phyloP scores from a whole-genome alignment of 2,888 invertebrate species.

The Pyrrhia umbra region DNA sequence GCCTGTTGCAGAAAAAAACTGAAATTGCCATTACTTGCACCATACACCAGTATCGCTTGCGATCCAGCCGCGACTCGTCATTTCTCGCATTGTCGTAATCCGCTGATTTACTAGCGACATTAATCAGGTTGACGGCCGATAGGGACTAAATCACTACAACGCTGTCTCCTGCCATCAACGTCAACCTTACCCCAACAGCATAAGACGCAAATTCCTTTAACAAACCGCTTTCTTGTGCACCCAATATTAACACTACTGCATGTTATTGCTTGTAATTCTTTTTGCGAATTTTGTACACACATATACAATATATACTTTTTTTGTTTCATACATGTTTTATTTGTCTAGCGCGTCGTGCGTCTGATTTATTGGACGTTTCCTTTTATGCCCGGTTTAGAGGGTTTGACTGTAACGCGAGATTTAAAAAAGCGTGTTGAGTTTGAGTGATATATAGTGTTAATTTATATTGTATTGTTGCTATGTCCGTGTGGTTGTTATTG shows the following conservation, averaged over 20 bases:
- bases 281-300: constrained; percentile 85
- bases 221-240: constrained; percentile 60
- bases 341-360: constrained; percentile 79
- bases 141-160: constrained; percentile 88
- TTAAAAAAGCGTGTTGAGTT: constrained; percentile 72
- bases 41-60: constrained; percentile 77
- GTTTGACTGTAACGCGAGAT: constrained; percentile 83
- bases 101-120: constrained; percentile 90
- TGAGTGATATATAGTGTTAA: constrained; percentile 75
- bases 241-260: constrained; percentile 86
- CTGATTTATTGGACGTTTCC: constrained; percentile 86
- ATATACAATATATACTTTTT: constrained; percentile 70
- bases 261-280: constrained; percentile 89
- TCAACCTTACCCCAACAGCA: constrained; percentile 67
- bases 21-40: constrained; percentile 47
- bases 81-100: constrained; percentile 91
- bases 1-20: background rate
- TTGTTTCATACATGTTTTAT: constrained; percentile 83
- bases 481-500: constrained; percentile 40
- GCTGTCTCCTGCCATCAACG: constrained; percentile 72
- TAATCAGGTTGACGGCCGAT: constrained; percentile 90
- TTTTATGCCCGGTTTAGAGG: constrained; percentile 79
- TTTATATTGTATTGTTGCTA: constrained; percentile 73
- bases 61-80: constrained; percentile 89
- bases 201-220: constrained; percentile 69